Evolutionary conservation across 2,888 invertebrate species (phyloP).

Genomic region (Agrenia bidenticulata): DNA sequence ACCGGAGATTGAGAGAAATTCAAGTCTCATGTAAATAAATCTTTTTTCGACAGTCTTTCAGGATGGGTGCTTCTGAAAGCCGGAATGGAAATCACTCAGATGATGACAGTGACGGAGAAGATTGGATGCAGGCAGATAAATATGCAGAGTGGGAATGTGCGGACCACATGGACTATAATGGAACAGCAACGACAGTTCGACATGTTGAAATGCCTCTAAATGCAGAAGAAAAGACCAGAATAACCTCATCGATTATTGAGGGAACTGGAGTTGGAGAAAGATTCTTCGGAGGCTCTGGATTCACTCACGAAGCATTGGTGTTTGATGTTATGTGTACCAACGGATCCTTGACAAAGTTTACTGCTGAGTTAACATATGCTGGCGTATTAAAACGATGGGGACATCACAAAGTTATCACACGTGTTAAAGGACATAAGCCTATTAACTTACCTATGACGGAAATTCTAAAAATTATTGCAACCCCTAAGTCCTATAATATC

Average conservation of each 20-base stretch:
- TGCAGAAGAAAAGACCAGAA: slow-evolving; percentile 18
- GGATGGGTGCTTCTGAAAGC: slow-evolving; percentile 13
- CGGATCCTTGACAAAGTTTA: slow-evolving; percentile 29
- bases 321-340: slow-evolving; percentile 33
- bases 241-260: neutral
- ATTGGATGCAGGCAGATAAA: slow-evolving; percentile 41
- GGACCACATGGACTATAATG: slow-evolving; percentile 31
- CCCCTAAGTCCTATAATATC: slow-evolving; percentile 27
- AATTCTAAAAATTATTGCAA: slow-evolving; percentile 27
- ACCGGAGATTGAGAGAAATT: no score
- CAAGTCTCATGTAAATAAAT: no score
- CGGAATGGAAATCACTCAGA: slow-evolving; percentile 27
- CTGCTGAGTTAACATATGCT: slow-evolving; percentile 31
- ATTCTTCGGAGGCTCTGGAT: neutral
- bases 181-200: slow-evolving; percentile 27
- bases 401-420: slow-evolving; percentile 29
- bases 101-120: slow-evolving; percentile 27
- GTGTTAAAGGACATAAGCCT: slow-evolving; percentile 30
- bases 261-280: neutral
- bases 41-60: neutral
- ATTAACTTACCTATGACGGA: slow-evolving; percentile 28
- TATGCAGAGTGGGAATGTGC: slow-evolving; percentile 27
- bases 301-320: slow-evolving; percentile 36
- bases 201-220: slow-evolving; percentile 39
- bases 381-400: slow-evolving; percentile 38